Base-by-base conservation (phyloP, 2,888 invertebrate genomes). In the Portevinia maculata region DNA sequence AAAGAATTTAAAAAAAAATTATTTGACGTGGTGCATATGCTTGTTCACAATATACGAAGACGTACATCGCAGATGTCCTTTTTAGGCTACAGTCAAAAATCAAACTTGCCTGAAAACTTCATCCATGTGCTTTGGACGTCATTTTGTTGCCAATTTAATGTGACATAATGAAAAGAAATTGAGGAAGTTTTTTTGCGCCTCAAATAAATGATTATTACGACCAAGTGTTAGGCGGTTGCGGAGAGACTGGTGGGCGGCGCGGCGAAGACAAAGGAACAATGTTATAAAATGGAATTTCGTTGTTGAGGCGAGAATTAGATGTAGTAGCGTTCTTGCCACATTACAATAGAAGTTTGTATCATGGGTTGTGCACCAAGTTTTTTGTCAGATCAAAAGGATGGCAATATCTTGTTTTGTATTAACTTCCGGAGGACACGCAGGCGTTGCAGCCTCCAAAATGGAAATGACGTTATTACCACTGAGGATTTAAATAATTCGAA, bases 401-500 rank as follows among this genome's bases (percentile, higher is more conserved):
- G 87, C 71, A 89, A 87, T 69, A 86, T 88, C 21, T 87, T 90
- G 13, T 90, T 90, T 81, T 90, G 90, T 86, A 88, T 90, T 64
- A 90, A 89, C 76, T 79, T 90, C 76, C 86, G 89, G 17, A 87
- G 89, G 70, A 86, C 87, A 53, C 88, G 88, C 41, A 85, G 89
- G 34, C 87, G 88, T 64, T 88, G 88, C 84, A 89, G 88, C 85
- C 85, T 88, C 52, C 88, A 88, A 59, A 89, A 88, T 84, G 88
- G 85, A 21, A 85, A 84, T 64, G 85, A 86, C 32, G 85, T 37
- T 39, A 70, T 83, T 30, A 86, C 85, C 55, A 85, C 85, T 17
- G 88, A 89, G 60, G 87, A 87, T 59, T 81, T 85, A 64, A 84
- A 86, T 30, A 86, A 86, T 84, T 85, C 79, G 44, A 87, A 87